Conservation (phyloP, 2,888 invertebrate genomes). For the Scaptodrosophila latifasciaeformis region DNA sequence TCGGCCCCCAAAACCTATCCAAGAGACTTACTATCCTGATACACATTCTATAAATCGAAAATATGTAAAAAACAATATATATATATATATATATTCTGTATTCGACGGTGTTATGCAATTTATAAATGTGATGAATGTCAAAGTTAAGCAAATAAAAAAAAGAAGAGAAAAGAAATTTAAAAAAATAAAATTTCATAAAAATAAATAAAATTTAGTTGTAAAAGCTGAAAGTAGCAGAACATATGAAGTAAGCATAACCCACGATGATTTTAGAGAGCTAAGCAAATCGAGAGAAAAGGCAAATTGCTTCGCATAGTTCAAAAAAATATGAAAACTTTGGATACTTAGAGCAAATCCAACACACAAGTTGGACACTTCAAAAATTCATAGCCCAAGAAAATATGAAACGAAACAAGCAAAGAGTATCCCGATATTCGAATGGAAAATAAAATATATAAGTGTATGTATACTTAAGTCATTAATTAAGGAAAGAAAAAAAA, state of each 20-base stretch:
- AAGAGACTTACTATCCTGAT: slow-evolving; percentile 66
- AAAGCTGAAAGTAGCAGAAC: slow-evolving; percentile 58
- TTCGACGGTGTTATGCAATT: slow-evolving; percentile 66
- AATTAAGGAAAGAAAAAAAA: slow-evolving; percentile 35
- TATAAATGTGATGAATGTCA: slow-evolving; percentile 69
- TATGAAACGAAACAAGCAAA: neutral
- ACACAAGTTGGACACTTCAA: slow-evolving; percentile 41
- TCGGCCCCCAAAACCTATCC: no score
- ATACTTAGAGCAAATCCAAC: slow-evolving; percentile 22
- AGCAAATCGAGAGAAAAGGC: slow-evolving; percentile 37
- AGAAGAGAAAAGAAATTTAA: slow-evolving; percentile 19
- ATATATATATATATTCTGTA: slow-evolving; percentile 35
- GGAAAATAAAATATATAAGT: slow-evolving; percentile 39
- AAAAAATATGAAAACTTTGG: slow-evolving; percentile 30
- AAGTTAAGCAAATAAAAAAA: slow-evolving; percentile 56
- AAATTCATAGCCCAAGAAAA: no score
- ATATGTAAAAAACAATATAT: slow-evolving; percentile 30
- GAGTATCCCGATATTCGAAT: slow-evolving; percentile 33
- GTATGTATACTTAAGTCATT: slow-evolving; percentile 55
- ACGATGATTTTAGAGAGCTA: slow-evolving; percentile 66
- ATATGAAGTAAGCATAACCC: slow-evolving; percentile 57
- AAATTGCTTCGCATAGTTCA: slow-evolving; percentile 51
- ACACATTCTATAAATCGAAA: slow-evolving; percentile 31
- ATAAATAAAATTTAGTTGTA: slow-evolving; percentile 35
- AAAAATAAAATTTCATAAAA: slow-evolving; percentile 1